These are phyloP conservation scores for Dicyrtomina minuta DNA, from an alignment of 2,888 invertebrate genomes.

Conservation along the genomic window DNA sequence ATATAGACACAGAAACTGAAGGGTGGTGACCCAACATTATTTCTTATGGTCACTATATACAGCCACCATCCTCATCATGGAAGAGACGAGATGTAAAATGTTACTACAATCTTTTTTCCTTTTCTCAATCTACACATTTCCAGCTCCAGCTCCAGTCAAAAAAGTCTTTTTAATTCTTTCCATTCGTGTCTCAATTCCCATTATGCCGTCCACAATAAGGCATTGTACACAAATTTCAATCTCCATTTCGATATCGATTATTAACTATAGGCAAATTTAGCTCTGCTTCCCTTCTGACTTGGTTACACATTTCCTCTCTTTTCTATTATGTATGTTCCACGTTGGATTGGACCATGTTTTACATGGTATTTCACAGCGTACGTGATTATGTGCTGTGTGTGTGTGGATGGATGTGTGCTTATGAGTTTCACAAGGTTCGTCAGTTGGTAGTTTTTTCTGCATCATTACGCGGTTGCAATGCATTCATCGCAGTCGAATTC, in stretches of 20 bases:
- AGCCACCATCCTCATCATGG: constrained; percentile 11
- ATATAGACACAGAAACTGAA: background rate
- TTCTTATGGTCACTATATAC: constrained; percentile 20
- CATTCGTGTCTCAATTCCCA: no score
- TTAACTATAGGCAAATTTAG: no score
- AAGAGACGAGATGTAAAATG: constrained; percentile 5
- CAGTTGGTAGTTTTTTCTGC: background rate
- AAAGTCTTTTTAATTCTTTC: no score
- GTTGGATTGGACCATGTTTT: constrained; percentile 11
- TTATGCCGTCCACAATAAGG: no score
- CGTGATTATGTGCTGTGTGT: background rate
- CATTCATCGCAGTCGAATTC: no score
- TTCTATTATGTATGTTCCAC: background rate
- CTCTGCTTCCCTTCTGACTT: no score
- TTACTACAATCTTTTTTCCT: constrained; percentile 9
- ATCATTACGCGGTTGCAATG: constrained; percentile 26
- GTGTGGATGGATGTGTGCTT: constrained; percentile 5
- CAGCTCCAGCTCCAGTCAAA: no score
- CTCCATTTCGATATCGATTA: no score
- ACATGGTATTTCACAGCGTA: background rate
- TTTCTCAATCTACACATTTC: no score
- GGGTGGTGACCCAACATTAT: constrained; percentile 27
- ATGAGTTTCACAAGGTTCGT: background rate
- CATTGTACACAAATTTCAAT: no score
- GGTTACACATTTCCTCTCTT: background rate